phyloP scores from a whole-genome alignment of 1,140 invertebrate species.

The Oryctes rhinoceros region DNA sequence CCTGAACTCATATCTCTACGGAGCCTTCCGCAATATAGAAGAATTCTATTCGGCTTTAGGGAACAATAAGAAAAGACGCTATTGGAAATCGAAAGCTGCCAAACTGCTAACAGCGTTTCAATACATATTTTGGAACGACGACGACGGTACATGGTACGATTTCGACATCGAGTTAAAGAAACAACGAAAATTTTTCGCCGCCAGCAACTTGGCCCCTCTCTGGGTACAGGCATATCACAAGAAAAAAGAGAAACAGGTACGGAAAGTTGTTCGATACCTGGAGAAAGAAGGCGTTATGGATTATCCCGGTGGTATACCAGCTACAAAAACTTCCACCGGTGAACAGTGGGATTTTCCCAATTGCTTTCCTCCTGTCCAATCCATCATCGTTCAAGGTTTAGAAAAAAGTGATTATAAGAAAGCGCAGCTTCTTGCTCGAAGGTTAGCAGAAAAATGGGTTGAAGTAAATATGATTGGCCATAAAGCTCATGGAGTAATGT shows the following conservation, averaged over 20 bases:
- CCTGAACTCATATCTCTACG: slow-evolving; percentile 81
- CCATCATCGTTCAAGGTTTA: slow-evolving; percentile 77
- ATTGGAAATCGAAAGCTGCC: slow-evolving; percentile 15
- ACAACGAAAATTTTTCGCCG: slow-evolving; percentile 68
- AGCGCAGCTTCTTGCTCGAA: slow-evolving; percentile 69
- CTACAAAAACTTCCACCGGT: slow-evolving; percentile 72
- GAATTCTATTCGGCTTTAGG: not conserved
- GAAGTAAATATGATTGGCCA: slow-evolving; percentile 75
- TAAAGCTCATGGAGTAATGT: slow-evolving; percentile 70
- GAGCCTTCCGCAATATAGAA: slow-evolving; percentile 66
- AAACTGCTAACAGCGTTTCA: not conserved
- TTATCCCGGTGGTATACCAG: slow-evolving; percentile 76
- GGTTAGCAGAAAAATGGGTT: slow-evolving; percentile 78
- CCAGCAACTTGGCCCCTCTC: slow-evolving; percentile 75
- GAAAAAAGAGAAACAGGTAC: slow-evolving; percentile 52
- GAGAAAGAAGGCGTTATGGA: slow-evolving; percentile 62
- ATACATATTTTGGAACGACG: slow-evolving; percentile 20
- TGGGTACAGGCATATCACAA: slow-evolving; percentile 64
- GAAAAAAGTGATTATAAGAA: slow-evolving; percentile 66
- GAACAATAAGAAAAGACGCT: not conserved
- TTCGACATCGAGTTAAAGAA: slow-evolving; percentile 58
- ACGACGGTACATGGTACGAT: slow-evolving; percentile 39
- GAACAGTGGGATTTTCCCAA: slow-evolving; percentile 94
- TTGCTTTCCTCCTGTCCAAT: slow-evolving; percentile 86
- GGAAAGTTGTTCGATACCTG: slow-evolving; percentile 64